These are phyloP conservation scores for Phalacrocorax carbo DNA, from an alignment of 2,113 vertebrate species.

Conservation along the genomic window DNA sequence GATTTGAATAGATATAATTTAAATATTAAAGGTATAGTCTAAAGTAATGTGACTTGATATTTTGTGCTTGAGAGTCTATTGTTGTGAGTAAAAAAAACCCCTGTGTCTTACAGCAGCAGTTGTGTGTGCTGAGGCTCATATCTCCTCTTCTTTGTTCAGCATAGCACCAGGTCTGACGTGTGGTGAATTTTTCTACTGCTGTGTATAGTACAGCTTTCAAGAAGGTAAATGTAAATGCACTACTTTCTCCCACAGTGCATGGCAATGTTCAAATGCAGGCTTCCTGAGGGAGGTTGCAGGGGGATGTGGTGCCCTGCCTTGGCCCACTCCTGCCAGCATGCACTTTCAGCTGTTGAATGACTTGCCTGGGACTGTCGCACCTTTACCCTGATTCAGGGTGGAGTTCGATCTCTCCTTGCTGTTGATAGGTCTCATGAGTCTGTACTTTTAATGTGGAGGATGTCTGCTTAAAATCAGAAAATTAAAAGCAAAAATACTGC, in stretches of 20 bases:
- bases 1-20: background rate
- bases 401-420: background rate
- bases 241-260: background rate
- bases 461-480: background rate
- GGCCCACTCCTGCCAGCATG: accelerated
- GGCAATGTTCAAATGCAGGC: background rate
- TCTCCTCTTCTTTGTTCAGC: background rate
- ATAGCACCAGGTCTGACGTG: accelerated
- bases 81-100: background rate
- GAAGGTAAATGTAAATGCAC: background rate
- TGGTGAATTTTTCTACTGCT: background rate
- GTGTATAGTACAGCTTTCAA: background rate
- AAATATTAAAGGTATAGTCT: background rate
- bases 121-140: background rate
- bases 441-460: background rate
- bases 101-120: background rate
- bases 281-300: background rate
- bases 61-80: background rate
- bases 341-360: background rate
- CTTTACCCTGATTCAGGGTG: background rate
- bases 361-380: background rate
- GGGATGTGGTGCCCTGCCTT: background rate
- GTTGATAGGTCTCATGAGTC: background rate
- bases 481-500: background rate
- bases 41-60: background rate